phyloP scores from a whole-genome alignment of 2,888 invertebrate genomes.

The Malthinus seriepunctatus region DNA sequence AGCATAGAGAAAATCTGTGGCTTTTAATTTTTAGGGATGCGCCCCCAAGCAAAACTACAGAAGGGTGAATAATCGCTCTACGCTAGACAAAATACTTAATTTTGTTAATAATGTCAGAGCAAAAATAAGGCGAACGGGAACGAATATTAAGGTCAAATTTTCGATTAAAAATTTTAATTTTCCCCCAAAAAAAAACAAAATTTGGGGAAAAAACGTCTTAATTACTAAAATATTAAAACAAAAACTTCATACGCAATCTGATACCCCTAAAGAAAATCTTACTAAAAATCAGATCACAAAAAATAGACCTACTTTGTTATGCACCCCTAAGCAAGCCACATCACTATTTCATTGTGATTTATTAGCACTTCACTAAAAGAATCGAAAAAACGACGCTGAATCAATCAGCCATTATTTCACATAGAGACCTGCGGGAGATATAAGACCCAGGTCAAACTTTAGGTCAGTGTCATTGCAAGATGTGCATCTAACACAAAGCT shows the following conservation, averaged over 20 bases:
- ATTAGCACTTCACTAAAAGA: constrained; percentile 56
- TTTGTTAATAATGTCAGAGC: constrained; percentile 17
- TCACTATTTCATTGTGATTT: constrained; percentile 57
- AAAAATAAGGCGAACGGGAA: constrained; percentile 1
- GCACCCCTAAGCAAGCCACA: constrained; percentile 51
- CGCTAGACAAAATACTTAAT: constrained; percentile 21
- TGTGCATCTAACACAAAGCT: constrained; percentile 19
- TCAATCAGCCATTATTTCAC: constrained; percentile 57
- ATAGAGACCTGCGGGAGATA: constrained; percentile 54
- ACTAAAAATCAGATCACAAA: constrained; percentile 50
- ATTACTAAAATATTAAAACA: constrained; percentile 13
- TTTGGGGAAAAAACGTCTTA: constrained; percentile 12
- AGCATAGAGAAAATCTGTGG: constrained; percentile 54
- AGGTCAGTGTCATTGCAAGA: constrained; percentile 48
- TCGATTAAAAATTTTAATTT: no score
- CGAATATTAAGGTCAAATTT: background rate
- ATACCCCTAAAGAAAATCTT: constrained; percentile 36
- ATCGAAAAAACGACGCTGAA: constrained; percentile 57
- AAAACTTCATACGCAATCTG: constrained; percentile 23
- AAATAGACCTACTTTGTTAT: constrained; percentile 54
- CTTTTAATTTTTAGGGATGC: constrained; percentile 57
- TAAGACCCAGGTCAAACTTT: constrained; percentile 51
- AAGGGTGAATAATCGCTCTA: constrained; percentile 54
- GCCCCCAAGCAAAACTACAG: constrained; percentile 50
- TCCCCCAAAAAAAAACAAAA: background rate